Evolutionary conservation across 2,797 vertebrate genomes (phyloP).

Genomic region (Pipistrellus pygmaeus): DNA sequence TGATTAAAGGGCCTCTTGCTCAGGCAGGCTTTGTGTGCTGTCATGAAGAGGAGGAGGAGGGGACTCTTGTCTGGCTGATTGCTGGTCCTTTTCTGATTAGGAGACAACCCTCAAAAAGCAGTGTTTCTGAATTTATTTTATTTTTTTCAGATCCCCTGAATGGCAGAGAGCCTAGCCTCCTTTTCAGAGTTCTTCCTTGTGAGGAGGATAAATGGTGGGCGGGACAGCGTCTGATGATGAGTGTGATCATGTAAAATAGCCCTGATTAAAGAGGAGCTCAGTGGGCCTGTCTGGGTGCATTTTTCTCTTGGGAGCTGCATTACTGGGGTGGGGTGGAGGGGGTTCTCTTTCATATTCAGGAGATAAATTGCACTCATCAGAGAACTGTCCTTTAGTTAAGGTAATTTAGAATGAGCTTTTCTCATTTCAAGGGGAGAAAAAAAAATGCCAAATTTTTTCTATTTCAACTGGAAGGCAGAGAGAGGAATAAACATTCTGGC

Average conservation of each 20-base stretch:
- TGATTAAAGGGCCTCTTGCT: constrained; percentile 67
- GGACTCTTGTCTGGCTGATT: constrained; percentile 73
- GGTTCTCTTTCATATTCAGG: constrained; percentile 61
- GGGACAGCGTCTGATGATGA: constrained; percentile 72
- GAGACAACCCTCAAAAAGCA: constrained; percentile 77
- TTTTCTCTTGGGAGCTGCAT: constrained; percentile 70
- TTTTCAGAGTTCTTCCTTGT: constrained; percentile 74
- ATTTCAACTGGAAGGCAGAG: constrained; percentile 47
- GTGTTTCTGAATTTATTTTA: constrained; percentile 59
- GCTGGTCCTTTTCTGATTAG: constrained; percentile 79
- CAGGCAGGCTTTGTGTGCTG: constrained; percentile 71
- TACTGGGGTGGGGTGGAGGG: constrained; percentile 43
- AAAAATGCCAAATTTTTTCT: constrained; percentile 28
- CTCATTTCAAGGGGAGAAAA: constrained; percentile 18
- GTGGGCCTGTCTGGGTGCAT: constrained; percentile 66
- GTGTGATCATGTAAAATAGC: constrained; percentile 77
- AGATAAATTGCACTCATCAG: constrained; percentile 74
- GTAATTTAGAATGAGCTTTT: constrained; percentile 66
- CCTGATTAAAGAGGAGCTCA: constrained; percentile 80
- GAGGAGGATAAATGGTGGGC: constrained; percentile 75
- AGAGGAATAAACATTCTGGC: neutral
- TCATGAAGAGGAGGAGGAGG: constrained; percentile 58
- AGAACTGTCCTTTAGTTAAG: constrained; percentile 46
- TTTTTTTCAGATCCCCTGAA: constrained; percentile 68
- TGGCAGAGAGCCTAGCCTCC: constrained; percentile 64